Base-by-base conservation (phyloP, 2,797 vertebrate genomes). In the Enteromius paludinosus region DNA sequence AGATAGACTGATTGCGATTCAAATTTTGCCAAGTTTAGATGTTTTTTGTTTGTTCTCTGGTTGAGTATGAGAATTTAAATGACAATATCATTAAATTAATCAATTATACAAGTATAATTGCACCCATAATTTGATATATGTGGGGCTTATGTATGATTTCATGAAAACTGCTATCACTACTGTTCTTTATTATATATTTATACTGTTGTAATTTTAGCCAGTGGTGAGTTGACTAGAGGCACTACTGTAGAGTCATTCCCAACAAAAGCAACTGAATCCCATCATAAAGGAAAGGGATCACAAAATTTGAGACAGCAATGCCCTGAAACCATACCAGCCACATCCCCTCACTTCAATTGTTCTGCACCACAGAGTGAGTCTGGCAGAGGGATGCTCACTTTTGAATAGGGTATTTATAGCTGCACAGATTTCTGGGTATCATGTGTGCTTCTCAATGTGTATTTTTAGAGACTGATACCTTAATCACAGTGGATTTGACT, bases 401-500 rank as follows among this genome's bases (percentile, higher is more conserved):
- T 33, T 45, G 18, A 73, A 35, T 54, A 12, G 47, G 30, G 2
- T 78, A 52, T 66, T 78, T 68, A 78, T 66, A 78, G 62, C 62
- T 65, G 43, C 49, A 69, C 47, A 64, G 72, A 59, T 74, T 80
- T 52, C 28, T 62, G 18, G 41, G 23, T 47, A 64, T 77, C 75
- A 59, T 52, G 71, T 61, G 43, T 38, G 52, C 45, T 38, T 72
- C 43, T 54, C 25, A 1, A 23, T 18, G 18, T 80, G 28, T 68
- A 70, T 62, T 69, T 77, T 66, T 78, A 78, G 62, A 25, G 8
- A 75, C 33, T 28, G 33, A 59, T 23, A 75, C 72, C 35, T 75
- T 75, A 41, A 77, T 23, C 43, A 17, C 59, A 47, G 73, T 14
- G 18, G 61, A 28, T 78, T 66, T 66, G 30, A 52, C 30, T 52